Base-by-base conservation (phyloP, 2,888 invertebrate species). In the Drosophila emarginata region DNA sequence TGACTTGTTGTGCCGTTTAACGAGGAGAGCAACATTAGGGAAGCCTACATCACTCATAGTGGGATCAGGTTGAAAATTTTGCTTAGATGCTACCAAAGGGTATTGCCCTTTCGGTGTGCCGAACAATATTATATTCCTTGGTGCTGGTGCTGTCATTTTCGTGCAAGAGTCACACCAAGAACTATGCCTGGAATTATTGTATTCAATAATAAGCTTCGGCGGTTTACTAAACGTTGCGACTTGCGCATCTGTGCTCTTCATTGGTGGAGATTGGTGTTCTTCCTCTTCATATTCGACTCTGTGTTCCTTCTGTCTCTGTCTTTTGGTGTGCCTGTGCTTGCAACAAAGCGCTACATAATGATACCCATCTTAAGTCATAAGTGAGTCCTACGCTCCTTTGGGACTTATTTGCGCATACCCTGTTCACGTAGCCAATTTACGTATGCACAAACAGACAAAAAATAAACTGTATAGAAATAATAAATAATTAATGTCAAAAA, bases 291-390 rank as follows among this genome's bases (percentile, higher is more conserved):
- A 21, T 12, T 45, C 21, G 15, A 21, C 21, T 45, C 11, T 14
- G 18, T 40, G 18, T 18, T 36, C 12, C 32, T 15, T n/a, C 26
- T 4, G 14, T 40, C 54, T 14, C 40, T 21, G 21, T 36, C 14
- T 40, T 26, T 4, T 21, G 40, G 11, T 21, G 11, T 40, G 51
- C 36, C 14, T 53, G 23, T 40, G 53, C 15, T 23, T 52, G 61
- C 67, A 61, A 66, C 61, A 64, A 66, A 57, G 65, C 52, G 65
- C 61, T 52, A 52, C 50, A 72, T 53, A 68, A 70, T 74, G 70
- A 74, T 74, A 74, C 67, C 64, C 71, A 71, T 74, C 74, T 74
- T 40, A 61, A 67, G 65, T 71, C 67, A 74, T 71, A 74, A 68
- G 71, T 66, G 61, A 65, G 66, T 54, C 50, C 45, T 21, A 28